Conservation (phyloP, 1,140 invertebrate species). For the Ceratina australensis region DNA sequence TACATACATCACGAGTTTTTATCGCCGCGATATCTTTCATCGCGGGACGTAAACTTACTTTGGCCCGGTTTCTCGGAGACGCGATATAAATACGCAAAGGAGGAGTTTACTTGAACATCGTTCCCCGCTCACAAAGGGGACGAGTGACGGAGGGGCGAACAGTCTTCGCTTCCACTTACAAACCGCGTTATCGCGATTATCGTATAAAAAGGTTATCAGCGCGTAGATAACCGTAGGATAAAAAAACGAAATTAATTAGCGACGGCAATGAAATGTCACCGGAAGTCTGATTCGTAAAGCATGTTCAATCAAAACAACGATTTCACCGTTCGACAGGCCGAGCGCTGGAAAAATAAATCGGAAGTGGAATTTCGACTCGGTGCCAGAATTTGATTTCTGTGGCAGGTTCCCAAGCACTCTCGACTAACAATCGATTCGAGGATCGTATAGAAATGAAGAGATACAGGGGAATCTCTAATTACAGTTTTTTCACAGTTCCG, state of each 20-base stretch:
- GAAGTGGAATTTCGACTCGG: not conserved
- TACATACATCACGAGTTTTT: not conserved
- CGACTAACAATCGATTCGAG: no score
- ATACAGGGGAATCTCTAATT: no score
- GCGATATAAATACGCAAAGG: not conserved
- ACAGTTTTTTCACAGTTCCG: no score
- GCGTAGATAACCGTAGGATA: slow-evolving; percentile 1
- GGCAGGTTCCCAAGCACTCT: no score
- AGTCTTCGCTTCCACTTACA: not conserved
- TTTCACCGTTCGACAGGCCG: no score
- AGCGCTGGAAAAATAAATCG: no score
- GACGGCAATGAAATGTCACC: not conserved
- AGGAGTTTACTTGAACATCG: slow-evolving; percentile 20
- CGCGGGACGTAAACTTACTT: slow-evolving; percentile 27
- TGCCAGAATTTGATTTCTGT: not conserved
- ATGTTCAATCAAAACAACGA: no score
- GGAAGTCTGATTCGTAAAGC: no score
- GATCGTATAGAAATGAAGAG: no score
- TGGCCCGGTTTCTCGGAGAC: not conserved
- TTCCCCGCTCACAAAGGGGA: not conserved
- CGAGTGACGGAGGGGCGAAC: not conserved
- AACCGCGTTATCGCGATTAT: slow-evolving; percentile 39
- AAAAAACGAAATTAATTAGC: slow-evolving; percentile 40
- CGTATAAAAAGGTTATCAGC: slow-evolving; percentile 14
- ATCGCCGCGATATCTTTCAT: not conserved